These are phyloP conservation scores for Paratilapia polleni DNA, from an alignment of 2,113 vertebrate species.

Conservation along the genomic window DNA sequence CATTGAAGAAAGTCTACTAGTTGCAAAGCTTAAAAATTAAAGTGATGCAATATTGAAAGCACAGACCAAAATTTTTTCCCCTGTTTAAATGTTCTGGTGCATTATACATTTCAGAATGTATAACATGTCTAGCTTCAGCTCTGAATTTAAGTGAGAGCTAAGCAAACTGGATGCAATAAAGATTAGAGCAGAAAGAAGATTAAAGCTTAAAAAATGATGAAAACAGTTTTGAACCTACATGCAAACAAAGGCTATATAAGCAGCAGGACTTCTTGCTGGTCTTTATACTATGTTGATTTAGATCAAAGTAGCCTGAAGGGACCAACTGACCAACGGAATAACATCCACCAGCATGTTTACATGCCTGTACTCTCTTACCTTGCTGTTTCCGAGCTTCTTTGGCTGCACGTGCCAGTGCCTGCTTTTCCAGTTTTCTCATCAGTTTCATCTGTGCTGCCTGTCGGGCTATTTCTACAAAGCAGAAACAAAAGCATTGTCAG, in stretches of 20 bases:
- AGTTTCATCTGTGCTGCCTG: conserved; percentile 99
- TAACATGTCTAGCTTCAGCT: neutral
- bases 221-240: conserved; percentile 43
- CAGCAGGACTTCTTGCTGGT: conserved; percentile 7
- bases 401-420: conserved; percentile 93
- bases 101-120: conserved; percentile 8
- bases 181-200: conserved; percentile 56
- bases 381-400: conserved; percentile 99
- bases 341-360: neutral
- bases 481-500: conserved; percentile 10
- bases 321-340: conserved; percentile 22
- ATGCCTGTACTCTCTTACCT: conserved; percentile 76
- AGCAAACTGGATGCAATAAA: conserved; percentile 12
- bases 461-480: conserved; percentile 90
- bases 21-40: neutral
- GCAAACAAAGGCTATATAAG: conserved; percentile 27
- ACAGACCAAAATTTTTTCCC: neutral
- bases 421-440: conserved; percentile 97
- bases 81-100: neutral
- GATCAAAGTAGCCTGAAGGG: conserved; percentile 44
- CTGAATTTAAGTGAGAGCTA: neutral
- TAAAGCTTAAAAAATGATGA: conserved; percentile 39
- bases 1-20: neutral
- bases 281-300: conserved; percentile 31
- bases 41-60: neutral